These are phyloP conservation scores for Leptobrachium leishanense DNA, from an alignment of 2,113 vertebrate species.

Conservation along the genomic window DNA sequence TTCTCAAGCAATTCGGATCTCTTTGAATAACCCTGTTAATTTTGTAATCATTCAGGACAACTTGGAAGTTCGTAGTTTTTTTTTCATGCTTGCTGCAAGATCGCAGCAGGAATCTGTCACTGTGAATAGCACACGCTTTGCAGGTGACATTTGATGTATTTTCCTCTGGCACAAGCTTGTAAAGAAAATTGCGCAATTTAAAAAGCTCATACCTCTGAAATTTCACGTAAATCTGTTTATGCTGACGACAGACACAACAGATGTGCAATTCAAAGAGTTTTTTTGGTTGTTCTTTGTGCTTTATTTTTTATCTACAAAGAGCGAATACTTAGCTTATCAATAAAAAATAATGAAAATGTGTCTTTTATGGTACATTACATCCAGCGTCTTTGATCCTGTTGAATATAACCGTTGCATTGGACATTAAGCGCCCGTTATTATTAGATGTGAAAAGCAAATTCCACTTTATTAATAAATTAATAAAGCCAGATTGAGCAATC, in stretches of 20 bases:
- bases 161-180: neutral
- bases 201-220: neutral
- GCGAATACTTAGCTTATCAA: neutral
- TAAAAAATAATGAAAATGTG: neutral
- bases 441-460: no score
- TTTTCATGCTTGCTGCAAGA: neutral
- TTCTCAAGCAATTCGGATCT: no score
- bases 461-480: no score
- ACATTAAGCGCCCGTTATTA: no score
- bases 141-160: neutral
- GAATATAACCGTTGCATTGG: no score
- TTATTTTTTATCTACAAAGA: neutral
- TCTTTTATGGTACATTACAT: neutral
- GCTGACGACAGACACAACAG: neutral
- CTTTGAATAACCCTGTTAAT: no score
- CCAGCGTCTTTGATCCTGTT: no score
- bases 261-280: neutral
- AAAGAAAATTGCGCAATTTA: neutral
- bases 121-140: neutral
- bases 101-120: neutral
- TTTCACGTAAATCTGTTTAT: slow-evolving; percentile 5
- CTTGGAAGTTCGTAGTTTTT: neutral
- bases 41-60: neutral
- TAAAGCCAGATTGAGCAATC: no score
- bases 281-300: neutral